These are phyloP conservation scores for Gila orcuttii DNA, from an alignment of 2,113 vertebrate genomes.

Conservation along the genomic window DNA sequence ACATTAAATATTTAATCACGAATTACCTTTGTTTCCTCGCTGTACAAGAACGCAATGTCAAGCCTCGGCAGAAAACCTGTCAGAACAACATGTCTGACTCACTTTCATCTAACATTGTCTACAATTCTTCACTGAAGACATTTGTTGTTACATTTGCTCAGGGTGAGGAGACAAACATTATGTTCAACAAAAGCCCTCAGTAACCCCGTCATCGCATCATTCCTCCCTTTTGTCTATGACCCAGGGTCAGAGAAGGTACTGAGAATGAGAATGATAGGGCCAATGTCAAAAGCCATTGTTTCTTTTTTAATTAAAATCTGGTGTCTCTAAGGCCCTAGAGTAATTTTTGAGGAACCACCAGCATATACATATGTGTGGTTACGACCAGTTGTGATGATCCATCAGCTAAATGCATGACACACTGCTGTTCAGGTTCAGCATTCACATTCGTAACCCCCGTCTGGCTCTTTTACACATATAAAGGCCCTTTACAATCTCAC, in stretches of 20 bases:
- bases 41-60: conserved; percentile 24
- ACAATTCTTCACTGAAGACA: neutral
- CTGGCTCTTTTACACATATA: conserved; percentile 38
- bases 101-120: conserved; percentile 30
- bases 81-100: conserved; percentile 28
- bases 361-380: neutral
- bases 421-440: neutral
- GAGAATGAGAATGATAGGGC: neutral
- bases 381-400: neutral
- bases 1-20: conserved; percentile 46
- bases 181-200: neutral
- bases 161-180: neutral
- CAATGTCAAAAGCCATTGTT: neutral
- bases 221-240: neutral
- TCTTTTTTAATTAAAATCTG: neutral
- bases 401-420: neutral
- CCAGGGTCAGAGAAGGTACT: conserved; percentile 1
- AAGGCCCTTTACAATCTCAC: conserved; percentile 30
- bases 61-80: conserved; percentile 24
- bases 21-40: conserved; percentile 42
- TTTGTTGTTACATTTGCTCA: neutral
- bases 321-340: neutral
- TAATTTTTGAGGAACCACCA: neutral
- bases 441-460: conserved; percentile 3
- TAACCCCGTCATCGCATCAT: neutral